Evolutionary conservation across 2,888 invertebrate genomes (phyloP).

Genomic region (Sylvicola cinctus): DNA sequence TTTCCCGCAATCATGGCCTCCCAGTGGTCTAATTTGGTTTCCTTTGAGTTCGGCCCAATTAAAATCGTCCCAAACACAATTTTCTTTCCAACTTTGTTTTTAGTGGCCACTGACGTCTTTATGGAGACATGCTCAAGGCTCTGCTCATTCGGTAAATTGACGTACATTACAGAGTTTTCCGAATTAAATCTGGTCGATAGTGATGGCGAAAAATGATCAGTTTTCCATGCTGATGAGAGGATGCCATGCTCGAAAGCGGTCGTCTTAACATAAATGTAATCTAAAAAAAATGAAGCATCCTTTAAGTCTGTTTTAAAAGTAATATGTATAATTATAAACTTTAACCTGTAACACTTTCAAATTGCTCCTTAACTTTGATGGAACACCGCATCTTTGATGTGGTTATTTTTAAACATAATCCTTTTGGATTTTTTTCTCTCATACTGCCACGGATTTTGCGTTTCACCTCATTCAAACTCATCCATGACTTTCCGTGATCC

Average conservation of each 20-base stretch:
- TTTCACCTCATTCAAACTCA: constrained; percentile 19
- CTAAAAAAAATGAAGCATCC: constrained; percentile 23
- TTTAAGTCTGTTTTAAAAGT: background rate
- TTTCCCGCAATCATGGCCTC: constrained; percentile 13
- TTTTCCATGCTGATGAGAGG: constrained; percentile 42
- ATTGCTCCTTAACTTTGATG: constrained; percentile 24
- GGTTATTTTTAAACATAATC: constrained; percentile 15
- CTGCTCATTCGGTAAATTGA: constrained; percentile 16
- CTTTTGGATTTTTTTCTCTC: constrained; percentile 7
- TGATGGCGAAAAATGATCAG: constrained; percentile 49
- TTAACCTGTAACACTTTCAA: constrained; percentile 19
- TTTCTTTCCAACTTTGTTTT: constrained; percentile 23
- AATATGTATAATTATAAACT: background rate
- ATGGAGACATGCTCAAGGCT: constrained; percentile 18
- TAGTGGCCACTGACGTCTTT: constrained; percentile 20
- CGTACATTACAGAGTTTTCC: constrained; percentile 15
- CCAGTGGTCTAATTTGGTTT: constrained; percentile 18
- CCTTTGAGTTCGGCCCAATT: constrained; percentile 12
- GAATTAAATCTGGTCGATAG: constrained; percentile 58
- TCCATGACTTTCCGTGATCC: constrained; percentile 8
- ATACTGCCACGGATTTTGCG: constrained; percentile 15
- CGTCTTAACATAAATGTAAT: constrained; percentile 56
- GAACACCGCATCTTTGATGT: constrained; percentile 23
- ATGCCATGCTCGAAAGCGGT: constrained; percentile 47
- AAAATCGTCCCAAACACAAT: constrained; percentile 17